Percentiles rank a stretch among this genome's conserved stretches.
phyloP scores from a whole-genome alignment of 37 sponge, comb jelly and placozoan species.

The Halisarca cf. caerulea region DNA sequence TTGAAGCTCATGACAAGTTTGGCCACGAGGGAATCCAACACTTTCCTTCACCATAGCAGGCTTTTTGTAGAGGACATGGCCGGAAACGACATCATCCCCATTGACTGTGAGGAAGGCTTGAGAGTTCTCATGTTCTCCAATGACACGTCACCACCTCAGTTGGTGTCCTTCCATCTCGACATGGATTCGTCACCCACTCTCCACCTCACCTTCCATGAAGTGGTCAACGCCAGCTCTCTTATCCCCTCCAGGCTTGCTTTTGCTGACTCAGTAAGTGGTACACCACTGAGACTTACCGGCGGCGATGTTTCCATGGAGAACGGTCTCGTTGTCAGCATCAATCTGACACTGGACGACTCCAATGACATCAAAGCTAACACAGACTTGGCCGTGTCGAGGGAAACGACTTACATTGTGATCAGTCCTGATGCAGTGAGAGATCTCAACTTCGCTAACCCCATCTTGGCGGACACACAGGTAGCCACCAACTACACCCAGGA shows the following conservation, averaged over 20 bases:
- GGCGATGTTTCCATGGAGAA: constrained; percentile 72
- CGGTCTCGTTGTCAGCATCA: constrained; percentile 52
- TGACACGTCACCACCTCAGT: constrained; percentile 70
- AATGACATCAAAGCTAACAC: constrained; percentile 68
- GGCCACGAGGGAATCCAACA: constrained; percentile 59
- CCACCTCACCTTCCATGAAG: constrained; percentile 83
- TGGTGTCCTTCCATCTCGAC: constrained; percentile 72
- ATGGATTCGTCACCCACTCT: constrained; percentile 56
- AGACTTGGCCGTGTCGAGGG: constrained; percentile 63
- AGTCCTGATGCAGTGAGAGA: constrained; percentile 64
- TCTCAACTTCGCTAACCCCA: constrained; percentile 69
- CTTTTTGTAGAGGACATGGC: constrained; percentile 74
- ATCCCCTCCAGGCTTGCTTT: constrained; percentile 50
- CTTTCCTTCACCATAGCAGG: constrained; percentile 40
- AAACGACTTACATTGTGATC: constrained; percentile 63
- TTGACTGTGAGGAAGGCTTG: constrained; percentile 39
- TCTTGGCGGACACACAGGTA: constrained; percentile 13
- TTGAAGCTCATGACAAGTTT: constrained; percentile 77
- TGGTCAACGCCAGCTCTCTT: constrained; percentile 79
- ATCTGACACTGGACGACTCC: constrained; percentile 63
- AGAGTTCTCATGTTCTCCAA: constrained; percentile 23
- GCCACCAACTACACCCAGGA: constrained; percentile 64
- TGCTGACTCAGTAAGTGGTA: constrained; percentile 30
- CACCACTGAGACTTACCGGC: constrained; percentile 63
- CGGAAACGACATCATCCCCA: constrained; percentile 62